phyloP scores from a whole-genome alignment of 2,888 invertebrate species.

The Sinotaia quadrata region DNA sequence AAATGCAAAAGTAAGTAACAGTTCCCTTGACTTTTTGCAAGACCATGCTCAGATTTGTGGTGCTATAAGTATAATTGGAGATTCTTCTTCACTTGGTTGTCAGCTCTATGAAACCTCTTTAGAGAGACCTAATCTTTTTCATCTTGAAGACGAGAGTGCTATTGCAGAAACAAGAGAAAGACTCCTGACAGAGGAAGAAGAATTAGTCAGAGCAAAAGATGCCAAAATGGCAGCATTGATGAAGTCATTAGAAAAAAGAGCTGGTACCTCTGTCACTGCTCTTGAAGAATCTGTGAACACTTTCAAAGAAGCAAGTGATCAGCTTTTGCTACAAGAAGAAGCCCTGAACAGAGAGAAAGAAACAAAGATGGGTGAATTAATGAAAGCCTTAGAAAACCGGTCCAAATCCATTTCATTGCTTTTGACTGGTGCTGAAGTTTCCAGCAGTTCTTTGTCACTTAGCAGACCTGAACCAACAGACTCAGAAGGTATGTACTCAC shows the following conservation, averaged over 20 bases:
- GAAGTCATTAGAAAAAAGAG: slow-evolving; percentile 23
- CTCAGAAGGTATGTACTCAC: not conserved
- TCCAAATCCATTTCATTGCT: not conserved
- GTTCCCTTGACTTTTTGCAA: no score
- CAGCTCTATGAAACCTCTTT: no score
- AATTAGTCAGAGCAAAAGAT: slow-evolving; percentile 9
- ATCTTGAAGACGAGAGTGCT: not conserved
- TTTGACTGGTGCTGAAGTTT: not conserved
- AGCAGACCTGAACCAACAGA: no score
- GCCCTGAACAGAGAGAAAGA: slow-evolving; percentile 6
- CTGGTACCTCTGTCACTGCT: not conserved
- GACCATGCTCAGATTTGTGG: no score
- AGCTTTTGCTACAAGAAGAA: not conserved
- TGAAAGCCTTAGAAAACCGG: slow-evolving; percentile 5
- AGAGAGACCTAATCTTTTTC: no score
- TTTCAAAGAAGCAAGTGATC: no score
- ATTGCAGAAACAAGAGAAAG: not conserved
- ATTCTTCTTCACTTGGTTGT: no score
- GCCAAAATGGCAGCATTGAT: slow-evolving; percentile 24
- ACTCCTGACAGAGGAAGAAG: slow-evolving; percentile 19
- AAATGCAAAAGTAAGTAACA: not conserved
- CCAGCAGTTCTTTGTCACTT: no score
- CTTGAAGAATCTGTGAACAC: no score
- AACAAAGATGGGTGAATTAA: not conserved
- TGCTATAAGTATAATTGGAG: no score